Evolutionary conservation across 2,888 invertebrate species (phyloP).

Genomic region (Nephrotoma flavescens): DNA sequence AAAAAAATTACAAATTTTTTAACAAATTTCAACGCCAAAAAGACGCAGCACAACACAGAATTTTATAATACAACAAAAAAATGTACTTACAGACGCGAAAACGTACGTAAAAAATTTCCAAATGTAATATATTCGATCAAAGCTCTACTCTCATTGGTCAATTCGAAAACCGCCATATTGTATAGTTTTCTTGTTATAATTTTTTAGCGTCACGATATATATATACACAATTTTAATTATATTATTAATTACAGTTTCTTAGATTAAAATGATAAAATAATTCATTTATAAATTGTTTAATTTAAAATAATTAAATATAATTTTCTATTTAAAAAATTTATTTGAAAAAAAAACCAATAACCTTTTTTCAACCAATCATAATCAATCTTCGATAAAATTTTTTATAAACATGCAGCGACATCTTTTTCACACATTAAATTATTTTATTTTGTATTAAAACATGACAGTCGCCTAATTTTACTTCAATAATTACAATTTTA

Average conservation of each 20-base stretch:
- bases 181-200: conserved; percentile 4
- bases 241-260: background rate
- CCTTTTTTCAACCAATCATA: conserved; percentile 4
- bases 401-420: background rate
- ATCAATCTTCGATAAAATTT: background rate
- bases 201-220: conserved; percentile 1
- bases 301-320: background rate
- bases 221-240: background rate
- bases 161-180: conserved; percentile 47
- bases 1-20: background rate
- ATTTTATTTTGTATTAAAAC: background rate
- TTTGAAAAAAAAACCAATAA: background rate
- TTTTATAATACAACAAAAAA: conserved; percentile 2
- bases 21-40: conserved; percentile 8
- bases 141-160: conserved; percentile 57
- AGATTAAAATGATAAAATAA: background rate
- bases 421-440: background rate
- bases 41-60: conserved; percentile 15
- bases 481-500: background rate
- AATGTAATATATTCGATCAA: conserved; percentile 37
- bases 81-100: conserved; percentile 15
- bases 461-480: background rate
- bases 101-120: conserved; percentile 50
- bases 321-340: background rate
- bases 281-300: background rate